Base-by-base conservation (phyloP, 2,888 invertebrate species). In the Hypselothyrea guttata region DNA sequence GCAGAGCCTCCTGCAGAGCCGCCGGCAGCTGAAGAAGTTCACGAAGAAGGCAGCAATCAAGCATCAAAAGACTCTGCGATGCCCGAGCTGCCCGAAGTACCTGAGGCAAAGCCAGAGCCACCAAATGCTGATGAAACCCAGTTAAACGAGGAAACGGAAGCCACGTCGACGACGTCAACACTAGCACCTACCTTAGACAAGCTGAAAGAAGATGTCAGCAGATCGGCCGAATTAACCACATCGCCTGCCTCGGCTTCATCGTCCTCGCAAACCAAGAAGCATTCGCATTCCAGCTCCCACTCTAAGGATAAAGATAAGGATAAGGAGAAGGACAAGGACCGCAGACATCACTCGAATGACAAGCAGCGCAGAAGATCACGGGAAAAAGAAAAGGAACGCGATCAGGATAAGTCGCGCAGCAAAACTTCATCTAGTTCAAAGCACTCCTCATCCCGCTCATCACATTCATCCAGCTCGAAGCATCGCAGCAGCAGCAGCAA, bases 181-280 rank as follows among this genome's bases (percentile, higher is more conserved):
- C 8, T 55, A 16, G 27, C 40, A 11, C 12, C 37, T 15, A 15
- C n/a, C 4, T 8, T 16, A 1, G 33, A 31, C 4, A 55, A 74
- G 8, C 8, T 49, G 0, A 63, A 71, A 44, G 67, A 62, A 4
- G 81, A 74, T 4, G 4, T 27, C 1, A 40, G 37, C 1, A 77
- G 71, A 9, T 30, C 53, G 2, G 9, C n/a, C 0, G 76, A 75
- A 12, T 30, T 67, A 12, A 68, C 46, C 7, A 45, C 58, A 1
- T 75, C 84, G n/a, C 82, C 85, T 4, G 49, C 61, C 0, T 81
- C 85, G 2, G 52, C 53, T 1, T 79, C 84, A 0, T 79, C 84
- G 1, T 86, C 87, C 3, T 87, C 86, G 0, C 84, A 83, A 2
- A 79, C 85, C 4, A 89, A 87, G 28, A 88, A 86, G 33, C 75